Conservation (phyloP, 2,797 vertebrate species). For the Pteronotus mesoamericanus region DNA sequence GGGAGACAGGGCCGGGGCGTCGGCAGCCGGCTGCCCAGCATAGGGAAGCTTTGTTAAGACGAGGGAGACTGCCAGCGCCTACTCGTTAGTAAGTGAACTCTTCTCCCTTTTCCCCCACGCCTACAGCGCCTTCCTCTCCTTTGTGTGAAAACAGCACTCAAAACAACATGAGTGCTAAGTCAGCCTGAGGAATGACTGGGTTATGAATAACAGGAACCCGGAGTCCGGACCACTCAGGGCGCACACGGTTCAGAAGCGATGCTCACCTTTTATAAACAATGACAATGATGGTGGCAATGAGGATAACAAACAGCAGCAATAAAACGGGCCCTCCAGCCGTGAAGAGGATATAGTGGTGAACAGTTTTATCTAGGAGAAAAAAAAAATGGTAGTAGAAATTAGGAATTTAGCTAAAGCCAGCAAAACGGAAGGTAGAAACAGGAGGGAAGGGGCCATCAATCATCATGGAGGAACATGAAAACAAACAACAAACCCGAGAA, state of each 20-base stretch:
- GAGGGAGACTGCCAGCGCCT: background rate
- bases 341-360: background rate
- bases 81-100: background rate
- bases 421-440: background rate
- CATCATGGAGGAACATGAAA: background rate
- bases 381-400: conserved; percentile 10
- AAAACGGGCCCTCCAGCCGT: conserved; percentile 47
- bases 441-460: background rate
- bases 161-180: background rate
- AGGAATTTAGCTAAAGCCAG: background rate
- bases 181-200: background rate
- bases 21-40: background rate
- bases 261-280: conserved; percentile 62
- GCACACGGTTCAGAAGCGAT: background rate
- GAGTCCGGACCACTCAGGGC: background rate
- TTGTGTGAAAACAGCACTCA: background rate
- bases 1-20: background rate
- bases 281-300: background rate
- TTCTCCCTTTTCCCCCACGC: background rate
- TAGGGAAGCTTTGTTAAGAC: accelerated
- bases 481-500: background rate
- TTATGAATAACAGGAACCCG: background rate
- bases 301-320: conserved; percentile 24
- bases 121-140: background rate
- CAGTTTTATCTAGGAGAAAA: conserved; percentile 59